A percentile compares a stretch with the other conserved stretches of the same genome.
Conservation (phyloP, 2,113 vertebrate species). For the Aptenodytes patagonicus region DNA sequence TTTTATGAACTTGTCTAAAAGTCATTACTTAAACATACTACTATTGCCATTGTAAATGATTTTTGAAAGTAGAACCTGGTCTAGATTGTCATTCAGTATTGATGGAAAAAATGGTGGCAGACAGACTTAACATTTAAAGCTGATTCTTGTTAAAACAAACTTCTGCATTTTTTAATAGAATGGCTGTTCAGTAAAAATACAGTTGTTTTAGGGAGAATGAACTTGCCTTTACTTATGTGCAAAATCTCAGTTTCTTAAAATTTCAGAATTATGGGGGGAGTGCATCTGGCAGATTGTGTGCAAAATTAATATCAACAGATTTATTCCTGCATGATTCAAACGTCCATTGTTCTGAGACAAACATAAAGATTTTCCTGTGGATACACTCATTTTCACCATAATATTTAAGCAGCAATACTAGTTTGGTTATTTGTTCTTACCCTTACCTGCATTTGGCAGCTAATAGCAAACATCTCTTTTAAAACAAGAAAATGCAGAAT, state of each 20-base stretch:
- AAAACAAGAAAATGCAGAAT: not conserved
- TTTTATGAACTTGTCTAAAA: not conserved
- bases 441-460: not conserved
- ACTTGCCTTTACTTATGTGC: not conserved
- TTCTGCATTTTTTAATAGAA: not conserved
- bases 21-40: not conserved
- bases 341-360: not conserved
- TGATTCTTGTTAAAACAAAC: not conserved
- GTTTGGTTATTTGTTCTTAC: not conserved
- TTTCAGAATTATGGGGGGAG: not conserved
- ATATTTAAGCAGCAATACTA: not conserved
- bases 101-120: not conserved
- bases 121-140: not conserved
- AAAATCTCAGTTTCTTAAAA: not conserved
- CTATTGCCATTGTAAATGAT: not conserved
- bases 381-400: not conserved
- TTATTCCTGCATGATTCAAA: not conserved
- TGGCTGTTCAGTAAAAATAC: not conserved
- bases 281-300: not conserved
- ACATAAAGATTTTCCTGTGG: not conserved
- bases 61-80: not conserved
- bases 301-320: not conserved
- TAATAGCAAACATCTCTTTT: not conserved
- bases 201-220: not conserved
- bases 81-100: not conserved